Base-by-base conservation (phyloP, 2,888 invertebrate genomes). In the Tetanocera ferruginea region DNA sequence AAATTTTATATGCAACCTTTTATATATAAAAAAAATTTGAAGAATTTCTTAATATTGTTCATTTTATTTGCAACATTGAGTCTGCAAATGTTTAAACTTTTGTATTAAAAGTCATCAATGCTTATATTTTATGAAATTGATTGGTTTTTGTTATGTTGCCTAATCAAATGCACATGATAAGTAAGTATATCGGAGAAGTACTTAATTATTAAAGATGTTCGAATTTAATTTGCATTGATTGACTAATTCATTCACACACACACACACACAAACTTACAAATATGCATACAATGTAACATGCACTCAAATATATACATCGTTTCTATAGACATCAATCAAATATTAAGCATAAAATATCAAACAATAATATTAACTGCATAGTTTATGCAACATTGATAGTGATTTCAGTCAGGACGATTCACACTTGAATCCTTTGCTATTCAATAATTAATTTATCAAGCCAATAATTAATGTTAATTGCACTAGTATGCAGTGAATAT, bases 401-500 rank as follows among this genome's bases (percentile, higher is more conserved):
- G 43, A 31, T 19, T 25, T 5, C 60, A 60, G 5, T 19, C 34
- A 67, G 43, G 6, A 67, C 43, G 37, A 34, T 67, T 34, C 34
- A 37, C 34, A 34, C 66, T 28, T 31, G 52, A 4, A n/a, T 52
- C 52, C 52, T 71, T 55, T 5, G 19, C 31, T 78, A 67, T 69
- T 76, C 74, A 78, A 73, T 71, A 81, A 80, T 80, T 81, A 76
- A 79, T 79, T 76, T 78, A 78, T 78, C 76, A 80, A 78, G 76
- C 43, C 62, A 70, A 80, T 80, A 80, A 79, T 78, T 80, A 79
- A 77, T 76, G 77, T 80, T 78, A 79, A 81, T 80, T 79, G 72
- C 78, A 79, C 80, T 71, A 72, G 74, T 55, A 52, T 52, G 64
- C n/a, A 5, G 37, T 67, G 43, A 43, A 67, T 31, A 51, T 23